Evolutionary conservation across 2,113 vertebrate genomes (phyloP).

Genomic region (Tachysurus vachellii): DNA sequence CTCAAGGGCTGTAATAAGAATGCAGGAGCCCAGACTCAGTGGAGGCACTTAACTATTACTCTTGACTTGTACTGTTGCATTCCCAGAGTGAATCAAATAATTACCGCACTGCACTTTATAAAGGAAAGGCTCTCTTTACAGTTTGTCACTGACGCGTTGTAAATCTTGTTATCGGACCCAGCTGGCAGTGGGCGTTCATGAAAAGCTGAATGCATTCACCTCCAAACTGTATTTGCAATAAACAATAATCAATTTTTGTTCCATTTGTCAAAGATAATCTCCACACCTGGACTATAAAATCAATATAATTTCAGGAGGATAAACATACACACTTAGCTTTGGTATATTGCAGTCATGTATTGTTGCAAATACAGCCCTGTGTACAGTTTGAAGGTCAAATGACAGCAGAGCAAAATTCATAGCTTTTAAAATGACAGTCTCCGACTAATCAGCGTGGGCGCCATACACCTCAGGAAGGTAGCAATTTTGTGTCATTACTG

Average conservation of each 20-base stretch:
- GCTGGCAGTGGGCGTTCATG: conserved; percentile 10
- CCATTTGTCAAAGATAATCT: neutral
- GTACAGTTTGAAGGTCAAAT: conserved; percentile 75
- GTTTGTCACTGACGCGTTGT: conserved; percentile 53
- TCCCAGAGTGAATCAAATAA: conserved; percentile 54
- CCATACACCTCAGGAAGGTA: conserved; percentile 94
- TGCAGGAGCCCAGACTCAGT: conserved; percentile 56
- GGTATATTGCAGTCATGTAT: neutral
- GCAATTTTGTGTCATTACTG: conserved; percentile 98
- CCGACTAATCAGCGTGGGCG: conserved; percentile 92
- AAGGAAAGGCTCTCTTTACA: conserved; percentile 23
- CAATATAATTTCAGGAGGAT: neutral
- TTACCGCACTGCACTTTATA: conserved; percentile 45
- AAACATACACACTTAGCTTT: neutral
- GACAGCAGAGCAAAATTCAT: conserved; percentile 76
- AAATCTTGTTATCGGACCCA: conserved; percentile 59
- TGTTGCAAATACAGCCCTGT: conserved; percentile 40
- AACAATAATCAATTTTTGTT: neutral
- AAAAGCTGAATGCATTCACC: neutral
- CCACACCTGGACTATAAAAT: conserved; percentile 3
- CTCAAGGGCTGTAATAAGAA: conserved; percentile 58
- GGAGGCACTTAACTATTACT: conserved; percentile 61
- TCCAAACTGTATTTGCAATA: conserved; percentile 23
- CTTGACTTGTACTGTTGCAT: conserved; percentile 57
- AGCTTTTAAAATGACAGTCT: conserved; percentile 83